These are phyloP conservation scores for Drosophila eohydei DNA, from an alignment of 2,888 invertebrate genomes.

Conservation along the genomic window DNA sequence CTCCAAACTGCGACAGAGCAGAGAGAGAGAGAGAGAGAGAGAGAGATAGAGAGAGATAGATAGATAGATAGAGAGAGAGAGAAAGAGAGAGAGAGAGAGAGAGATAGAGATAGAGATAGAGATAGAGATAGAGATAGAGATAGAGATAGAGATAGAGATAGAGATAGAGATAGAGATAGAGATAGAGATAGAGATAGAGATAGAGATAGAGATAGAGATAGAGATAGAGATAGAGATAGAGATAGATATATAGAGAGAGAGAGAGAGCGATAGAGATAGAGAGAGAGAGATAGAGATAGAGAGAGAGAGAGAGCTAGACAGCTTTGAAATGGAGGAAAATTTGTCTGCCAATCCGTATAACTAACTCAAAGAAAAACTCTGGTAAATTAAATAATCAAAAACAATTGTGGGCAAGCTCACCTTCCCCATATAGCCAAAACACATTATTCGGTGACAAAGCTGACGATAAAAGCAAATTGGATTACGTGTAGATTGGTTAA, in stretches of 20 bases:
- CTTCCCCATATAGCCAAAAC: not conserved
- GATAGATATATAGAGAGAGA: too few species aligned
- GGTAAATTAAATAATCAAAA: conserved; percentile 69
- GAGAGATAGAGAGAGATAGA: too few species aligned
- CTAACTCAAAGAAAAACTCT: conserved; percentile 74
- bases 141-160: too few species aligned
- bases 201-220: too few species aligned
- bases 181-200: too few species aligned
- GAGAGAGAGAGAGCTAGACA: too few species aligned
- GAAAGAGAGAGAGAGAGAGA: conserved; percentile 11
- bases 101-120: not conserved
- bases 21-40: not conserved
- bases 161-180: too few species aligned
- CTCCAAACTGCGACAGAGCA: conserved; percentile 65
- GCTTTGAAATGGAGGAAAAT: conserved; percentile 35
- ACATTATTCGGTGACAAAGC: conserved; percentile 9
- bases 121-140: too few species aligned
- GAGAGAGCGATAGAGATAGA: too few species aligned
- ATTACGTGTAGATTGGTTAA: conserved; percentile 71
- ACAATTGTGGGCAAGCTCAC: conserved; percentile 51
- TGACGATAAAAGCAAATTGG: conserved; percentile 58
- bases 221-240: too few species aligned
- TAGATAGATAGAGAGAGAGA: not conserved
- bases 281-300: too few species aligned
- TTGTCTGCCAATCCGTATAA: conserved; percentile 49